Conservation (phyloP, 2,888 invertebrate genomes). For the Heliconius erato region DNA sequence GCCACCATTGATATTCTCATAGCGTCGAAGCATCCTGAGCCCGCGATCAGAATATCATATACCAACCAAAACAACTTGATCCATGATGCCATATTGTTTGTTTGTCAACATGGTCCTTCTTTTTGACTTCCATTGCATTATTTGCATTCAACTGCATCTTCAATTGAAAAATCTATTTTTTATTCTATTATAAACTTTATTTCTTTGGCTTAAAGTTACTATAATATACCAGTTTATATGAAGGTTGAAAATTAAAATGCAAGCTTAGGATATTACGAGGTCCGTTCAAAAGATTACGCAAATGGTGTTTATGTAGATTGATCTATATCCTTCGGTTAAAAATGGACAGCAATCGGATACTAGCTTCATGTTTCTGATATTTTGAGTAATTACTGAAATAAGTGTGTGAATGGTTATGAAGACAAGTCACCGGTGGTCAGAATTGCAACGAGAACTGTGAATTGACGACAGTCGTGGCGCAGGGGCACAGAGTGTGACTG, state of each 20-base stretch:
- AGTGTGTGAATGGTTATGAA: neutral
- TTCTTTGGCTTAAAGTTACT: neutral
- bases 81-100: slow-evolving; percentile 32
- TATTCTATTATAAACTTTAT: slow-evolving; percentile 38
- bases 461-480: too few species aligned
- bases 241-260: slow-evolving; percentile 61
- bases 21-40: slow-evolving; percentile 65
- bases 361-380: slow-evolving; percentile 30
- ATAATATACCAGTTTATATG: neutral
- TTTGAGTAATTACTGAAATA: slow-evolving; percentile 14
- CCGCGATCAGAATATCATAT: slow-evolving; percentile 66
- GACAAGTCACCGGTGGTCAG: neutral
- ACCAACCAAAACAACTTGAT: slow-evolving; percentile 52
- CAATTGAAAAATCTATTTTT: slow-evolving; percentile 7
- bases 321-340: slow-evolving; percentile 33
- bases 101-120: slow-evolving; percentile 51
- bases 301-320: slow-evolving; percentile 34
- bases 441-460: neutral
- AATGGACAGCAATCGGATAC: slow-evolving; percentile 29
- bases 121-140: slow-evolving; percentile 64
- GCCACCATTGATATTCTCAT: slow-evolving; percentile 69
- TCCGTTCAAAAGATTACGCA: slow-evolving; percentile 47
- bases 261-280: slow-evolving; percentile 59
- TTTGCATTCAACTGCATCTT: slow-evolving; percentile 41
- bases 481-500: too few species aligned